Percentiles rank a stretch among this genome's conserved stretches.
These are phyloP conservation scores for Patella vulgata DNA, from an alignment of 1,140 invertebrate genomes.

Conservation along the genomic window DNA sequence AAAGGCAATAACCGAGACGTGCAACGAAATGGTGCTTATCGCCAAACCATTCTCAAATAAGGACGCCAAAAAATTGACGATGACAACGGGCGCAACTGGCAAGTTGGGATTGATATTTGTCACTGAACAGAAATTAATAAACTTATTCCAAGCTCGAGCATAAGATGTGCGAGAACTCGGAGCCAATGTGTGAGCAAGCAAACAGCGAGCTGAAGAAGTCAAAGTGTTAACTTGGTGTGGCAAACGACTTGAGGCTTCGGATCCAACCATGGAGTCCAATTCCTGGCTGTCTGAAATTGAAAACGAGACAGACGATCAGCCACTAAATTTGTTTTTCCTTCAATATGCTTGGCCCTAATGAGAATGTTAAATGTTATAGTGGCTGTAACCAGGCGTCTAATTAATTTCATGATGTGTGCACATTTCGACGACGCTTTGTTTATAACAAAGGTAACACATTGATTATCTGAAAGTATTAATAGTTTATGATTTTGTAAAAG, in stretches of 20 bases:
- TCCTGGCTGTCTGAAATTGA: conserved; percentile 11
- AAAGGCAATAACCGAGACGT: conserved; percentile 11
- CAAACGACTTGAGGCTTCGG: neutral
- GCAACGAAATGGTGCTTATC: neutral
- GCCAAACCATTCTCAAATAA: neutral
- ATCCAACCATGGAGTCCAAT: conserved; percentile 10
- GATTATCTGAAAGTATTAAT: conserved; percentile 35
- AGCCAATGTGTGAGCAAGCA: conserved; percentile 5
- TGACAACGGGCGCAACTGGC: neutral
- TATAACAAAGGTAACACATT: conserved; percentile 25
- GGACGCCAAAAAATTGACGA: conserved; percentile 10
- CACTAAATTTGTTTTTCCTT: conserved; percentile 9
- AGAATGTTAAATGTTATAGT: conserved; percentile 22
- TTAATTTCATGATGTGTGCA: conserved; percentile 17
- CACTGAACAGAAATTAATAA: neutral
- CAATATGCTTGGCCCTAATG: conserved; percentile 23
- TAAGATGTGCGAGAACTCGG: neutral
- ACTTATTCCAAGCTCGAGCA: conserved; percentile 2
- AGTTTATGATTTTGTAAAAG: conserved; percentile 26
- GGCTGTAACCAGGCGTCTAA: conserved; percentile 24
- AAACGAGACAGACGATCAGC: conserved; percentile 33
- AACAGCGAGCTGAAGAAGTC: neutral
- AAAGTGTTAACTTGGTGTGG: neutral
- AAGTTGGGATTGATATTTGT: neutral
- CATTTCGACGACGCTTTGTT: conserved; percentile 33